A percentile compares a stretch with the other conserved stretches of the same genome.
Evolutionary conservation across 2,888 invertebrate species (phyloP).

Genomic region (Carabus problematicus): DNA sequence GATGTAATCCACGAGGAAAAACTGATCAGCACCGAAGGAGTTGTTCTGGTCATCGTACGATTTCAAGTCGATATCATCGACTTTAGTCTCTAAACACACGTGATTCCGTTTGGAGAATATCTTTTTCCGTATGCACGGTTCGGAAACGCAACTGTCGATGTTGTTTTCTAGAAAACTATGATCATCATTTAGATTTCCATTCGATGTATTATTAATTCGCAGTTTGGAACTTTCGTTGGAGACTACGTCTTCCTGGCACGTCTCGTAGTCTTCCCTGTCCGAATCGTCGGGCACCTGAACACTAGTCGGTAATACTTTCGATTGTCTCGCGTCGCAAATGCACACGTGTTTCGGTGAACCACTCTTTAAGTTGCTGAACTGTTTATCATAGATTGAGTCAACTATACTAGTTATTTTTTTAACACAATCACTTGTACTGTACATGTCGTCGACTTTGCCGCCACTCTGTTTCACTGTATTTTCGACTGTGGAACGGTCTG

Average conservation of each 20-base stretch:
- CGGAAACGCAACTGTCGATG: slow-evolving; percentile 46
- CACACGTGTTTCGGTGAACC: slow-evolving; percentile 34
- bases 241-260: slow-evolving; percentile 68
- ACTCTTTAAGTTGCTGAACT: slow-evolving; percentile 39
- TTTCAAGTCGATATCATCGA: slow-evolving; percentile 51
- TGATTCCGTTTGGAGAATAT: slow-evolving; percentile 48
- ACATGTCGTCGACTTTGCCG: too few species aligned
- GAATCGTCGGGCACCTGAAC: slow-evolving; percentile 47
- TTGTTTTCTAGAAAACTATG: slow-evolving; percentile 35
- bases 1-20: slow-evolving; percentile 57
- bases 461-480: slow-evolving; percentile 7
- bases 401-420: slow-evolving; percentile 38
- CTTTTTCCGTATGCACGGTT: slow-evolving; percentile 49
- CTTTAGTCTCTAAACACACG: slow-evolving; percentile 52
- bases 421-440: slow-evolving; percentile 24
- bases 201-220: slow-evolving; percentile 12
- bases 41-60: slow-evolving; percentile 50
- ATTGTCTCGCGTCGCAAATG: slow-evolving; percentile 22
- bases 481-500: slow-evolving; percentile 18
- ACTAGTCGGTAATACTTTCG: slow-evolving; percentile 10
- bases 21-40: slow-evolving; percentile 54
- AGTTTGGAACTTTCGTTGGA: slow-evolving; percentile 53
- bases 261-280: slow-evolving; percentile 65
- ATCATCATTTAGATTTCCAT: slow-evolving; percentile 33
- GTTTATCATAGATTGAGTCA: slow-evolving; percentile 35